phyloP scores from a whole-genome alignment of 2,797 vertebrate genomes.

The Euphonia xanthogaster region DNA sequence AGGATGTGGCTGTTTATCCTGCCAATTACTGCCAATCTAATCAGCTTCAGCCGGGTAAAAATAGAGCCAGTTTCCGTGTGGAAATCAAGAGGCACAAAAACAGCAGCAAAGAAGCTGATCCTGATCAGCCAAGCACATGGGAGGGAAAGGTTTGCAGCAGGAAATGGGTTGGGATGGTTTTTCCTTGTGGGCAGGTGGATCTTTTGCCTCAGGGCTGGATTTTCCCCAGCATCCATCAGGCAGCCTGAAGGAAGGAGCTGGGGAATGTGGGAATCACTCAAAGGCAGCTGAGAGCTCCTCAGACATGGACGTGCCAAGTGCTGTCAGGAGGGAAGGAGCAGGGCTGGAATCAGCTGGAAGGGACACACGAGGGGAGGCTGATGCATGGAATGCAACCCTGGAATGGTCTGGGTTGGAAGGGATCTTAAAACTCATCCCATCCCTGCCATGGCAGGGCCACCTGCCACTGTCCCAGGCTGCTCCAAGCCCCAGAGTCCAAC shows the following conservation, averaged over 20 bases:
- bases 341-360: neutral
- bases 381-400: neutral
- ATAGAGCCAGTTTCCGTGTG: slow-evolving; percentile 61
- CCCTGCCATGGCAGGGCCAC: neutral
- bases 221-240: neutral
- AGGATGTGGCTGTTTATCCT: slow-evolving; percentile 57
- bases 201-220: neutral
- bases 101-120: slow-evolving; percentile 41
- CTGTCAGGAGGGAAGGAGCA: rapidly evolving
- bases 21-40: slow-evolving; percentile 72
- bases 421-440: neutral
- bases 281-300: neutral
- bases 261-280: neutral
- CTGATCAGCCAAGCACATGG: neutral
- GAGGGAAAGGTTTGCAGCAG: neutral
- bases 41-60: slow-evolving; percentile 68
- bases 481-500: neutral
- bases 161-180: neutral
- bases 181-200: neutral
- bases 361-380: rapidly evolving
- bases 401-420: neutral
- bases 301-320: neutral
- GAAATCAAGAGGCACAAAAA: slow-evolving; percentile 65
- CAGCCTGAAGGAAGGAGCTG: neutral
- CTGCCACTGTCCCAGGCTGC: rapidly evolving